Conservation (phyloP, 1,140 invertebrate species). For the Drosophila sechellia region DNA sequence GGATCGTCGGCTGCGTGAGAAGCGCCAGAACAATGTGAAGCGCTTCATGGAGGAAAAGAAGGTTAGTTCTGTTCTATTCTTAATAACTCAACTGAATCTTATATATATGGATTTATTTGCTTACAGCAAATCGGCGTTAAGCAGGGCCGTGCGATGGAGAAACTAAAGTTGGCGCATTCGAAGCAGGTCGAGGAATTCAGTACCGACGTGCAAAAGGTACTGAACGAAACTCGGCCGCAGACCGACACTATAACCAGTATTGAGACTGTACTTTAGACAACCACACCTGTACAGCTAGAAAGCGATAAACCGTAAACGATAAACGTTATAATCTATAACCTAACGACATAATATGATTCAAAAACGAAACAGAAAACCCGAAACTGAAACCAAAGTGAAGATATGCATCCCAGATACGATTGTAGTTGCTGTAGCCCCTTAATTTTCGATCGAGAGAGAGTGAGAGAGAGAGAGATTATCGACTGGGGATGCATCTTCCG, state of each 20-base stretch:
- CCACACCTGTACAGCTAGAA: conserved; percentile 49
- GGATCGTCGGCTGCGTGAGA: conserved; percentile 95
- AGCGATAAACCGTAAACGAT: conserved; percentile 49
- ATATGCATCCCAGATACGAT: conserved; percentile 39
- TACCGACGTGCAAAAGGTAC: conserved; percentile 95
- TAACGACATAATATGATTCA: conserved; percentile 8
- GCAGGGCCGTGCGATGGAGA: conserved; percentile 97
- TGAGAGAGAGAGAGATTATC: conserved; percentile 16
- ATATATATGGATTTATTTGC: neutral
- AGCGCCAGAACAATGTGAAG: conserved; percentile 99
- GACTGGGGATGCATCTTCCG: conserved; percentile 33
- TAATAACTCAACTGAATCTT: neutral
- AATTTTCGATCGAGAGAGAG: neutral
- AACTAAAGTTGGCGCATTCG: conserved; percentile 95
- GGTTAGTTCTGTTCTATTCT: conserved; percentile 71
- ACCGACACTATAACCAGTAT: conserved; percentile 84
- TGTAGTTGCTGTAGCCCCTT: conserved; percentile 5
- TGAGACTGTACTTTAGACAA: conserved; percentile 84
- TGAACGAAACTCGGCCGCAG: conserved; percentile 72
- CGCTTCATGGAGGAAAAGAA: conserved; percentile 99
- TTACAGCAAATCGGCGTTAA: conserved; percentile 91
- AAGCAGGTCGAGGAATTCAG: conserved; percentile 96
- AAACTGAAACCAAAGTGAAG: conserved; percentile 10
- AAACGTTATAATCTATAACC: conserved; percentile 17
- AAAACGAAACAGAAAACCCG: conserved; percentile 6